These are phyloP conservation scores for Sinocyclocheilus maitianheensis DNA, from an alignment of 2,113 vertebrate species.

Conservation along the genomic window DNA sequence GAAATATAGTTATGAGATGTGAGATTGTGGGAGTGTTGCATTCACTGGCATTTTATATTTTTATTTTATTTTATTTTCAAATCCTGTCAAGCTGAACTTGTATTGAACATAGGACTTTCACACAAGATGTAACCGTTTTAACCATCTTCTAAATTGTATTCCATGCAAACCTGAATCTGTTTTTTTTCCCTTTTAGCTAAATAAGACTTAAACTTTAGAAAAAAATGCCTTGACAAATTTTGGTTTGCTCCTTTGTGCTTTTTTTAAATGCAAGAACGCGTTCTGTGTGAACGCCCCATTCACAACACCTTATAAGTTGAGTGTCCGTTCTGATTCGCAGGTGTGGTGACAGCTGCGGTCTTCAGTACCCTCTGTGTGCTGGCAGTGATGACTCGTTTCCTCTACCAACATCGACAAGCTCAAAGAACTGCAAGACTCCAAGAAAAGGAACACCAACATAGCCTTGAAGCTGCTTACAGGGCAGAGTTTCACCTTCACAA, in stretches of 20 bases:
- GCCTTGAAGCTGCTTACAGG: conserved; percentile 86
- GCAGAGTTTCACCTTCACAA: conserved; percentile 90
- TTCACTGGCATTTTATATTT: background rate
- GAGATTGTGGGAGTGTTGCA: background rate
- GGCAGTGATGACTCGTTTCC: conserved; percentile 86
- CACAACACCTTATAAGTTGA: background rate
- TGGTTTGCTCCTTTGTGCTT: background rate
- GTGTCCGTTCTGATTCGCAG: conserved; percentile 57
- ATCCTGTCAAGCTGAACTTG: background rate
- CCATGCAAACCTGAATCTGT: background rate
- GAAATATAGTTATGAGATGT: background rate
- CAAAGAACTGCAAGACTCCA: conserved; percentile 75
- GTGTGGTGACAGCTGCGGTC: conserved; percentile 82
- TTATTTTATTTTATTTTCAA: background rate
- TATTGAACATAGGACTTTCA: background rate
- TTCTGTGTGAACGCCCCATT: background rate
- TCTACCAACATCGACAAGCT: conserved; percentile 89
- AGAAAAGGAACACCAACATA: conserved; percentile 84
- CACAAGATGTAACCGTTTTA: background rate
- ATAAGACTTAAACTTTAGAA: background rate
- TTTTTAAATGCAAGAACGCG: background rate
- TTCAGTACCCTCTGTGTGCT: conserved; percentile 84
- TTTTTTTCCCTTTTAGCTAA: background rate
- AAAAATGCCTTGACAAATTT: background rate
- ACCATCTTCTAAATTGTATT: background rate